A percentile compares a stretch with the other conserved stretches of the same genome.
These are phyloP conservation scores for Melipona beecheii DNA, from an alignment of 2,888 invertebrate genomes.

Conservation along the genomic window DNA sequence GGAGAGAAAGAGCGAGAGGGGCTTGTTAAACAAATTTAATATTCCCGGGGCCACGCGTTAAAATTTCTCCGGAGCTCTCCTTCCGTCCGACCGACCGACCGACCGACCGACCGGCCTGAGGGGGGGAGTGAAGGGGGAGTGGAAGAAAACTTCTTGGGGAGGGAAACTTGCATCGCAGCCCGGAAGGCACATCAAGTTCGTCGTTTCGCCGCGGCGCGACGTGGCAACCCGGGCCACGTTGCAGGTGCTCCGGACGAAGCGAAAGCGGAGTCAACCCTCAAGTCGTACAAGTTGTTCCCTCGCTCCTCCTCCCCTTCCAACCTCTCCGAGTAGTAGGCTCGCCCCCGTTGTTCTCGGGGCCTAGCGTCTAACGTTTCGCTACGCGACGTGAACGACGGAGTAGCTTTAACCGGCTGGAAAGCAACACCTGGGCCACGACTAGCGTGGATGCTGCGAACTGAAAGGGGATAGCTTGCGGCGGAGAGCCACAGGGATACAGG, in stretches of 20 bases:
- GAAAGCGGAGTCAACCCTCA: slow-evolving; percentile 35
- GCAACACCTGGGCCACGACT: slow-evolving; percentile 74
- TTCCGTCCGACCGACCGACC: no score
- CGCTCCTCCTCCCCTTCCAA: not conserved
- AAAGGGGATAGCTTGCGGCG: slow-evolving; percentile 46
- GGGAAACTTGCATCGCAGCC: slow-evolving; percentile 79
- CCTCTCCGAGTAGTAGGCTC: slow-evolving; percentile 53
- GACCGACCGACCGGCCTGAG: not conserved
- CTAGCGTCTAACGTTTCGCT: slow-evolving; percentile 23
- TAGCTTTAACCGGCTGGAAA: slow-evolving; percentile 72
- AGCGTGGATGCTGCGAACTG: slow-evolving; percentile 16
- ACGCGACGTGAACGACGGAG: slow-evolving; percentile 54
- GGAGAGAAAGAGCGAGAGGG: slow-evolving; percentile 13
- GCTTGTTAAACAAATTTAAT: slow-evolving; percentile 80
- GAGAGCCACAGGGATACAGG: slow-evolving; percentile 49
- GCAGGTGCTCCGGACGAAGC: slow-evolving; percentile 36
- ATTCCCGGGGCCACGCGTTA: slow-evolving; percentile 66
- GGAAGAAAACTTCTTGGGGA: slow-evolving; percentile 71
- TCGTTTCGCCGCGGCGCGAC: slow-evolving; percentile 36
- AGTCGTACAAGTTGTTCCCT: slow-evolving; percentile 62
- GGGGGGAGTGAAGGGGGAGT: not conserved
- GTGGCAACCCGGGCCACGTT: slow-evolving; percentile 12
- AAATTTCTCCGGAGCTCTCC: slow-evolving; percentile 61
- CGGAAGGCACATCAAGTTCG: slow-evolving; percentile 82
- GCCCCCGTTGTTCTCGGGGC: slow-evolving; percentile 5